Evolutionary conservation across 2,113 vertebrate genomes (phyloP).

Genomic region (Catharus fuscescens): DNA sequence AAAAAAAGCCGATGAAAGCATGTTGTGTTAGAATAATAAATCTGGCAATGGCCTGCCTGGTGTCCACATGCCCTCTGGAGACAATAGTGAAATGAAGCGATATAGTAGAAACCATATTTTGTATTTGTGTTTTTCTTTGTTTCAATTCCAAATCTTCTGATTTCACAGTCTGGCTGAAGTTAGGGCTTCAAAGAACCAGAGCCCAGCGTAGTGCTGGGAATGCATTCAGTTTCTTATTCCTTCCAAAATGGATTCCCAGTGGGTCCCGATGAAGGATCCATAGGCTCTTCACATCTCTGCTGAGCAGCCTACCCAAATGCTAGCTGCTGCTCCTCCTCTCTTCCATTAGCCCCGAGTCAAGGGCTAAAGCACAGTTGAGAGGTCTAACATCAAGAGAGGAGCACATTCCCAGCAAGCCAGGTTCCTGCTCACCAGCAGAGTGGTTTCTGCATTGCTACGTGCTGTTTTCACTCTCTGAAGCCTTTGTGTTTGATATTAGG

Average conservation of each 20-base stretch:
- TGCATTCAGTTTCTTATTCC: neutral
- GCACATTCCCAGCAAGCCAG: neutral
- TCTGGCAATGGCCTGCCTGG: neutral
- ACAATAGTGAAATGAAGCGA: constrained; percentile 30
- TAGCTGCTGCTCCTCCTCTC: neutral
- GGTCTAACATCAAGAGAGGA: neutral
- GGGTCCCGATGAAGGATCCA: neutral
- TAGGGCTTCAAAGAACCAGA: neutral
- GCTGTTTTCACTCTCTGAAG: constrained; percentile 19
- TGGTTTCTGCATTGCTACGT: neutral
- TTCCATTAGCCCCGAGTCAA: neutral
- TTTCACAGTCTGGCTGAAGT: constrained; percentile 14
- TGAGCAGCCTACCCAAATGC: neutral
- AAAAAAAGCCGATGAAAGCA: neutral
- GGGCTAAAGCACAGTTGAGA: neutral
- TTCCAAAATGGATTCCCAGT: neutral
- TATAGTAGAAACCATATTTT: constrained; percentile 13
- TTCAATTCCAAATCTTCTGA: constrained; percentile 22
- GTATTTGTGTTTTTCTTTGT: constrained; percentile 46
- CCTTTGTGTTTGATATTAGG: constrained; percentile 37
- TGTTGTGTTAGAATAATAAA: neutral
- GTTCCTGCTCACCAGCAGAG: neutral
- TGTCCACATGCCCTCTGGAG: neutral
- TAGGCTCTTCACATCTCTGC: constrained; percentile 4
- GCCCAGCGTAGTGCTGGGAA: constrained; percentile 22